A percentile compares a stretch with the other conserved stretches of the same genome.
These are phyloP conservation scores for Andricus quercusramuli DNA, from an alignment of 2,888 invertebrate genomes.

Conservation along the genomic window DNA sequence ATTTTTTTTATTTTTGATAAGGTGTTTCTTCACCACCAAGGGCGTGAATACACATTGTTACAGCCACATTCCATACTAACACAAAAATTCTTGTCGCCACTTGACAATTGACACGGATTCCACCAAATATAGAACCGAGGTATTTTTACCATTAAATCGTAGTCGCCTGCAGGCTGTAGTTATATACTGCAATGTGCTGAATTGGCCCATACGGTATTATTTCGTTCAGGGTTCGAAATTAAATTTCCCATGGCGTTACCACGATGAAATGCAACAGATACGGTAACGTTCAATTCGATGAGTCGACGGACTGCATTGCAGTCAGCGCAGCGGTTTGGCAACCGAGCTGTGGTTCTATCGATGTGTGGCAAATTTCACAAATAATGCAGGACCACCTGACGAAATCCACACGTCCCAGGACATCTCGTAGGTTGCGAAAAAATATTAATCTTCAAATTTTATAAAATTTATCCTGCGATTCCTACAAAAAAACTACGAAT, in stretches of 20 bases:
- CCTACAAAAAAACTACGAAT: background rate
- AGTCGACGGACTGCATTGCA: slow-evolving; percentile 68
- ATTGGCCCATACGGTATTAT: slow-evolving; percentile 46
- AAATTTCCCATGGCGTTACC: slow-evolving; percentile 65
- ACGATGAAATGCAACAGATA: slow-evolving; percentile 43
- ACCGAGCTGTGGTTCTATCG: slow-evolving; percentile 72
- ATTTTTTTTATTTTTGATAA: no score
- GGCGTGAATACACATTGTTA: no score
- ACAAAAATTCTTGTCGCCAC: no score
- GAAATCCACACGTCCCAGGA: slow-evolving; percentile 43
- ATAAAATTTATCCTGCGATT: background rate
- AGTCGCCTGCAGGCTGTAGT: slow-evolving; percentile 46
- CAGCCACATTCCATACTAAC: no score
- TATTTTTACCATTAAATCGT: slow-evolving; percentile 8
- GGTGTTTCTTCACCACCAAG: no score
- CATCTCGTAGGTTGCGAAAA: background rate
- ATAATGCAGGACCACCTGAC: slow-evolving; percentile 46
- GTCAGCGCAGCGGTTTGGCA: slow-evolving; percentile 73
- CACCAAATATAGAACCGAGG: background rate
- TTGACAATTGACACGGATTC: no score
- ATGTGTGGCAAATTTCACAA: slow-evolving; percentile 57
- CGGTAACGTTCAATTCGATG: slow-evolving; percentile 51
- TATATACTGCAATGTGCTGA: background rate
- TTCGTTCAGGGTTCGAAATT: slow-evolving; percentile 59
- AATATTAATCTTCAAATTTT: background rate